phyloP scores from a whole-genome alignment of 2,113 vertebrate species.

The Pelmatolapia mariae region DNA sequence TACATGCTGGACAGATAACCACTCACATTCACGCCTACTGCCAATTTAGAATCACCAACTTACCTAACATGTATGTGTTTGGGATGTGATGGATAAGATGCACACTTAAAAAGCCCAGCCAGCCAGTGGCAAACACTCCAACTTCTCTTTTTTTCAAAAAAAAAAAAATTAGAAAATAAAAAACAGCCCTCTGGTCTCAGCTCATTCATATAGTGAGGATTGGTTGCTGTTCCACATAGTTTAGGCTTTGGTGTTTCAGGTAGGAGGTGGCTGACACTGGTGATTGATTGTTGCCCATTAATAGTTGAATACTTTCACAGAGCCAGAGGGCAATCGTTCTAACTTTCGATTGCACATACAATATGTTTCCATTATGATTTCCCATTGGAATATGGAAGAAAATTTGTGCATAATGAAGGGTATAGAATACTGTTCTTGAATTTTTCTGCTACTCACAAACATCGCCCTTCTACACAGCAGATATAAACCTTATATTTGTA shows the following conservation, averaged over 20 bases:
- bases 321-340: neutral
- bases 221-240: neutral
- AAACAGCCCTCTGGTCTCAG: neutral
- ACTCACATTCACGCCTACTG: neutral
- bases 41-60: neutral
- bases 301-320: neutral
- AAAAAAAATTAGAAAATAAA: rapidly evolving
- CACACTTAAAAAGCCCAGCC: neutral
- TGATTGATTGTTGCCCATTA: neutral
- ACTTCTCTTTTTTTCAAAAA: rapidly evolving
- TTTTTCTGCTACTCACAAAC: neutral
- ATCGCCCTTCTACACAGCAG: neutral
- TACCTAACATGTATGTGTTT: neutral
- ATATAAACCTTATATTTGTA: neutral
- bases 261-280: neutral
- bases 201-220: neutral
- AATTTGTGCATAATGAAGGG: neutral
- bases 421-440: neutral
- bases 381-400: neutral
- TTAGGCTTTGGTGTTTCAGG: neutral
- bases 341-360: neutral
- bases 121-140: neutral
- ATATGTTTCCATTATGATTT: neutral
- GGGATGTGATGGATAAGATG: neutral
- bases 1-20: neutral